Base-by-base conservation (phyloP, 30 jellyfish, hydroid and myxozoan genomes). In the Phacellophora camtschatica region DNA sequence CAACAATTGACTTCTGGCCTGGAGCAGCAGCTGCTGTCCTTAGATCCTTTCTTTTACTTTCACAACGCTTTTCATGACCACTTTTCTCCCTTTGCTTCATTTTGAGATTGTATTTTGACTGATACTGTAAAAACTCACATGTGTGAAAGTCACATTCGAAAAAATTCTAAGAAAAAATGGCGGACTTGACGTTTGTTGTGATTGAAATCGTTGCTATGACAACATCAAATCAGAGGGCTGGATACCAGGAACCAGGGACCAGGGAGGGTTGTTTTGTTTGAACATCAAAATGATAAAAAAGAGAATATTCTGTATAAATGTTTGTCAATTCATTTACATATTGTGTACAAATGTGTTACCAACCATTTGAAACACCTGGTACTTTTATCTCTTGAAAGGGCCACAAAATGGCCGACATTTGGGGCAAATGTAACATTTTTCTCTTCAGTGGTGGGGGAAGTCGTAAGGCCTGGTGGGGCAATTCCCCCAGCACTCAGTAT, bases 11-110 rank as follows among this genome's bases (percentile, higher is more conserved):
- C 51, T 61, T 27, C 75, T 61, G 51, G 75, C 75, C 75, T 61
- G 75, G 75, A 61, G 75, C 75, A 61, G 75, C 58, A 61, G 75
- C 75, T 22, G 75, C 53, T 27, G 49, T 61, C 53, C 75, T 61
- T 1, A 61, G 75, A 16, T 61, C 75, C 75, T 61, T 61, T 61
- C 75, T 29, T 31, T 61, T 61, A 61, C 36, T 1, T 54, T 54
- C 69, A 54, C 69, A 54, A 54, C 69, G 69, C 69, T 61, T 61
- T 61, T 61, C 75, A 61, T 61, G 51, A 61, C 75, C 75, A 61
- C 75, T 61, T 59, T 59, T 59, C 54, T 25, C 51, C 49, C 23
- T 61, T 24, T 27, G 28, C 69, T 54, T 54, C 69, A 54, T 54
- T 54, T 54, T 27, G 69, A 54, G 69, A 54, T 29, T 18, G 75